Evolutionary conservation across 2,888 invertebrate species (phyloP).

Genomic region (Clanis bilineata): DNA sequence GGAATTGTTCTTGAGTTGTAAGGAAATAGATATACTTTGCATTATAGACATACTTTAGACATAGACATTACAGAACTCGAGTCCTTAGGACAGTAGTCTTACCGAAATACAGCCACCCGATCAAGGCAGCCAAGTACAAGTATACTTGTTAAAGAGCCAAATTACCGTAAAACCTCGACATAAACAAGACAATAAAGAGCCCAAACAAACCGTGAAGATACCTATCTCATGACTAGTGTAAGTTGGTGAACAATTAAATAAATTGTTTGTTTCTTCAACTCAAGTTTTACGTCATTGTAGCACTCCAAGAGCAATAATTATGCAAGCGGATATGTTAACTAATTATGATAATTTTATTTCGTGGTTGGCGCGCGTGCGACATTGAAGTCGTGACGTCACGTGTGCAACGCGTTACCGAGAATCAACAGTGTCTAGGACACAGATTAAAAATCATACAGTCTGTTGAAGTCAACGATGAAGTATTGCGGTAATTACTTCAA

Average conservation of each 20-base stretch:
- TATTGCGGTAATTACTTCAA: no score
- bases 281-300: no score
- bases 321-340: conserved; percentile 57
- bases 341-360: conserved; percentile 66
- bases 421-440: conserved; percentile 48
- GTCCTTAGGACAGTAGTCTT: no score
- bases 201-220: neutral
- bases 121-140: neutral
- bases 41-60: no score
- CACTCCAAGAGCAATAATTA: no score
- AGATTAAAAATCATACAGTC: neutral
- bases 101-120: no score
- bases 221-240: neutral
- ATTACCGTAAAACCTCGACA: neutral
- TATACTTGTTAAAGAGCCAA: neutral
- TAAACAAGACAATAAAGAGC: neutral
- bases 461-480: neutral
- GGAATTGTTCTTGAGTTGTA: no score
- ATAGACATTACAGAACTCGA: no score
- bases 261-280: no score
- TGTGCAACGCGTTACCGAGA: conserved; percentile 50
- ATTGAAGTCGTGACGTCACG: conserved; percentile 76
- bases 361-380: conserved; percentile 70
- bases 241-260: conserved; percentile 29
- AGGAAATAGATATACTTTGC: no score